phyloP scores from a whole-genome alignment of 2,888 invertebrate species.

The Nomada lathburiana region DNA sequence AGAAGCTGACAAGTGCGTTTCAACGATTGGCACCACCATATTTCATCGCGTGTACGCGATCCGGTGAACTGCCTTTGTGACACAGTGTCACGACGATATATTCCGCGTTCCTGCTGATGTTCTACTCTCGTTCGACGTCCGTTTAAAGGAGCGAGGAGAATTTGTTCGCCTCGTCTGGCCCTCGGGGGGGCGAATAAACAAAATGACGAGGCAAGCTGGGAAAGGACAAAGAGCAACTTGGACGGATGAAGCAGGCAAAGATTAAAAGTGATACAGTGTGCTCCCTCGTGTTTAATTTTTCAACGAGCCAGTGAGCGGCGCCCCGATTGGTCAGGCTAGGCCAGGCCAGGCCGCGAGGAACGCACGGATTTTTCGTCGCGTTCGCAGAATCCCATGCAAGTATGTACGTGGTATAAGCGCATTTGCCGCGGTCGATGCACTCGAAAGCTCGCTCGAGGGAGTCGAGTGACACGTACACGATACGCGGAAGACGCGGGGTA shows the following conservation, averaged over 20 bases:
- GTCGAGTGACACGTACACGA: slow-evolving; percentile 45
- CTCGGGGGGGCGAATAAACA: slow-evolving; percentile 13
- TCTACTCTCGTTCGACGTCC: not conserved
- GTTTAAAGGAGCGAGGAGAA: not conserved
- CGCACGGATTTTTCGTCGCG: slow-evolving; percentile 56
- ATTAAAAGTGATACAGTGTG: slow-evolving; percentile 48
- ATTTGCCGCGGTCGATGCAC: slow-evolving; percentile 63
- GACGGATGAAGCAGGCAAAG: not conserved
- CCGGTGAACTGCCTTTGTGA: not conserved
- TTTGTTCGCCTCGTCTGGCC: not conserved
- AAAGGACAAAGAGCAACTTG: not conserved
- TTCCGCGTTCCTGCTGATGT: not conserved
- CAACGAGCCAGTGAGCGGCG: slow-evolving; percentile 55
- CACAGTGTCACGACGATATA: not conserved
- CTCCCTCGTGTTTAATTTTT: slow-evolving; percentile 67
- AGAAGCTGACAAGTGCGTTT: slow-evolving; percentile 61
- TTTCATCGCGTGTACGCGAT: not conserved
- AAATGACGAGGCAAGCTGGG: not conserved
- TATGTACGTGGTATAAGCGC: slow-evolving; percentile 47
- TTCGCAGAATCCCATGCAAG: slow-evolving; percentile 43
- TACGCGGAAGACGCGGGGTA: slow-evolving; percentile 6
- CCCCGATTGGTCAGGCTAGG: slow-evolving; percentile 59
- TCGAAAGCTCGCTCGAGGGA: slow-evolving; percentile 49
- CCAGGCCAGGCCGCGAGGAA: slow-evolving; percentile 25
- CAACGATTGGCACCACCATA: not conserved